Base-by-base conservation (phyloP, 1,140 invertebrate species). In the Geopemphigus sp. region DNA sequence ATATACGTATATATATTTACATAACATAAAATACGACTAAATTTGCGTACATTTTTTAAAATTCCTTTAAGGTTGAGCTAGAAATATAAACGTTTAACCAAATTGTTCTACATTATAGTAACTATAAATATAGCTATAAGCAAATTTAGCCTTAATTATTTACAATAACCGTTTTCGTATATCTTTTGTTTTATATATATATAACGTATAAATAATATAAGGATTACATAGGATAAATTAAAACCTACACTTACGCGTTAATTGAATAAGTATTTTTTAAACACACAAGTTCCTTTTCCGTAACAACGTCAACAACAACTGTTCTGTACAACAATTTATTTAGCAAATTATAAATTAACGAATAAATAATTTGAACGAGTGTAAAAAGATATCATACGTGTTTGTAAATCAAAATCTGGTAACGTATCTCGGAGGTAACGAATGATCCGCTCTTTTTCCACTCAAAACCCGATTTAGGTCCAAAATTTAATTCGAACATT, bases 11-110 rank as follows among this genome's bases (percentile, higher is more conserved):
- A 3, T 29, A n/a, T 32, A 19, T n/a, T 5, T 32, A 19, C 53
- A 70, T 22, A 72, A 72, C 24, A 29, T 32, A 54, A 68, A 72
- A 53, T 72, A 54, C n/a, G 26, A 72, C 68, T 72, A 53, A 29
- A 72, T 72, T 72, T 72, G 47, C 17, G 10, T 29, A 54, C 1
- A 12, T 54, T 29, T 70, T 53, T 17, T 70, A 50, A 50, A 29
- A 66, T 70, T 68, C 24, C 5, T 26, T 70, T n/a, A 5, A 53
- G 10, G 8, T 72, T 72, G 68, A 72, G 68, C 68, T 72, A 72
- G 50, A 72, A 72, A 54, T 29, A 54, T 72, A 54, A 26, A 54
- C 54, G 19, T 53, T 72, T 2, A 54, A 72, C 50, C 29, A 29
- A 72, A 54, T 32, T 72, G 17, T 72, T 54, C 26, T 72, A 72